Conservation (phyloP, 2,888 invertebrate species). For the Dascillus cervinus region DNA sequence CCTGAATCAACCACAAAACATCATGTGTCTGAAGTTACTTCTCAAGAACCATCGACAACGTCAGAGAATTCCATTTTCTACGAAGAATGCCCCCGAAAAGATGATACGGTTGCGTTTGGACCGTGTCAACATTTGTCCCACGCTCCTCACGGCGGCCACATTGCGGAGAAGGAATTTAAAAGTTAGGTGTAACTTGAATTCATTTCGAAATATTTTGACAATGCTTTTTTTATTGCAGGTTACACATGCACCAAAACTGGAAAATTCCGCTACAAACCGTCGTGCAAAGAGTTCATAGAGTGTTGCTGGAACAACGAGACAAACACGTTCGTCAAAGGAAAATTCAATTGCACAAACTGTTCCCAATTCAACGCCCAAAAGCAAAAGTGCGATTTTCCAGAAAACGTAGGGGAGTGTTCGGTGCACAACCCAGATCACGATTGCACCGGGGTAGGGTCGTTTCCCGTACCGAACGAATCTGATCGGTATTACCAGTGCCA, state of each 20-base stretch:
- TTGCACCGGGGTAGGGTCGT: constrained; percentile 26
- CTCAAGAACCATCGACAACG: too few relatives aligned
- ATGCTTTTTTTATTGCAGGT: constrained; percentile 7
- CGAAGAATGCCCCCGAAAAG: too few relatives aligned
- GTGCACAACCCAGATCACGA: constrained; percentile 7
- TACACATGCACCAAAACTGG: constrained; percentile 20
- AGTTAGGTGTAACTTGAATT: too few relatives aligned
- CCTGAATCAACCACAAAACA: too few relatives aligned
- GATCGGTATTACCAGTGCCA: too few relatives aligned
- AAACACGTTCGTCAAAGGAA: constrained; percentile 12
- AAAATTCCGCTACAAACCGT: constrained; percentile 20
- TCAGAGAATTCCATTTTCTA: too few relatives aligned
- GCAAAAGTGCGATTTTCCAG: constrained; percentile 24
- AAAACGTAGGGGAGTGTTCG: constrained; percentile 32
- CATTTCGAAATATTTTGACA: too few relatives aligned
- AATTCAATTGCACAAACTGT: constrained; percentile 25
- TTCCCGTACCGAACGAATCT: constrained; percentile 20
- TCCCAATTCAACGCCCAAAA: constrained; percentile 26
- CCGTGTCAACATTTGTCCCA: too few relatives aligned
- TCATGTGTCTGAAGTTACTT: too few relatives aligned
- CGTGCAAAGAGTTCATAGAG: constrained; percentile 25
- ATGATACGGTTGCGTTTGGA: too few relatives aligned
- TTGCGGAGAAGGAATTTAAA: too few relatives aligned
- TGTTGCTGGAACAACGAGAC: constrained; percentile 20
- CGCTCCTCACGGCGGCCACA: too few relatives aligned